Conservation (phyloP, 2,888 invertebrate species). For the Lampropteryx suffumata region DNA sequence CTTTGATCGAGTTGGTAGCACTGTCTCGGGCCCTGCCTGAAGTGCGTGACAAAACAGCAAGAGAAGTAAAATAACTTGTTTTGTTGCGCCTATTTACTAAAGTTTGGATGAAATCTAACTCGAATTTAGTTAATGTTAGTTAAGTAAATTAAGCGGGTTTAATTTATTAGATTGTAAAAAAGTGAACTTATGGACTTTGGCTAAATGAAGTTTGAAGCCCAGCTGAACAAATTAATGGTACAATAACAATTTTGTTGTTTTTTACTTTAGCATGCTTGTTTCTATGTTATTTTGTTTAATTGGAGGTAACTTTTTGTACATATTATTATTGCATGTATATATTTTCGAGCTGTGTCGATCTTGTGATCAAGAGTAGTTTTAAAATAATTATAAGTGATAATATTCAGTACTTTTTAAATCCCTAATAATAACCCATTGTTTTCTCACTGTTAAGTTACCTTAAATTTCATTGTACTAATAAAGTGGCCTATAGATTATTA, state of each 20-base stretch:
- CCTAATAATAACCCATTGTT: too few species aligned
- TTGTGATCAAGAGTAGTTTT: neutral
- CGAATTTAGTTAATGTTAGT: too few species aligned
- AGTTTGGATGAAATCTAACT: too few species aligned
- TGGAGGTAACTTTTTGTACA: constrained; percentile 26
- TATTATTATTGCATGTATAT: neutral
- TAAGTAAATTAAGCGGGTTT: too few species aligned
- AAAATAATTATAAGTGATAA: too few species aligned
- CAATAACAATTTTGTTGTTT: constrained; percentile 42
- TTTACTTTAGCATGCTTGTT: constrained; percentile 27
- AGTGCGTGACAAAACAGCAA: constrained; percentile 53
- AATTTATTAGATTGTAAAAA: constrained; percentile 35
- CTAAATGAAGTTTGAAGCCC: constrained; percentile 48
- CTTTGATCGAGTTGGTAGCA: too few species aligned
- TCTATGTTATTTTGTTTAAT: constrained; percentile 22
- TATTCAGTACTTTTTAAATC: neutral
- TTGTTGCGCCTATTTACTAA: too few species aligned
- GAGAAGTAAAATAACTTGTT: constrained; percentile 23
- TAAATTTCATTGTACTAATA: too few species aligned
- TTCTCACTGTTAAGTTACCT: too few species aligned
- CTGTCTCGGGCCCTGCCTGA: too few species aligned
- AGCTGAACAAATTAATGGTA: constrained; percentile 57
- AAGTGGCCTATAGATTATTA: too few species aligned
- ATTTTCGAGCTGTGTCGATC: neutral
- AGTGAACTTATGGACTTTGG: constrained; percentile 41